A percentile compares a stretch with the other conserved stretches of the same genome.
phyloP scores from a whole-genome alignment of 2,797 vertebrate species.

The Forpus xanthops region DNA sequence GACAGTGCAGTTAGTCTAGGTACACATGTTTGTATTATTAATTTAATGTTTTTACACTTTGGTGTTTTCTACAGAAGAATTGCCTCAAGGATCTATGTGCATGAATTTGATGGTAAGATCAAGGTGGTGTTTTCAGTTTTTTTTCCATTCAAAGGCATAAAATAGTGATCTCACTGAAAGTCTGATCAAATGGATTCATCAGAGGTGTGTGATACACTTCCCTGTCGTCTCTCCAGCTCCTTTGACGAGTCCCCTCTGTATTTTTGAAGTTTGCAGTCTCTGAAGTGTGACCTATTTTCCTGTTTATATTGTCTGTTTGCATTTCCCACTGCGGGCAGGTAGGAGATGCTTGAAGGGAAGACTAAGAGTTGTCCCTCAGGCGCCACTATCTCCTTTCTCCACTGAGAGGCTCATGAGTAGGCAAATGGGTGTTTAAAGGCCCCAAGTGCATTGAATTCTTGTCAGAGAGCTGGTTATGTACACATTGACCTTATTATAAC shows the following conservation, averaged over 20 bases:
- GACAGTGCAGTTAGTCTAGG: neutral
- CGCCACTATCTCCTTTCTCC: neutral
- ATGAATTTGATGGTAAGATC: neutral
- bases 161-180: neutral
- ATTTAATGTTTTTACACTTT: conserved; percentile 9
- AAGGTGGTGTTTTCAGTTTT: neutral
- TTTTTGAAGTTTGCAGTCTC: neutral
- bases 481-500: neutral
- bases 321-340: neutral
- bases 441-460: neutral
- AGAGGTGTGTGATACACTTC: neutral
- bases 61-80: neutral
- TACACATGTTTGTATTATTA: conserved; percentile 19
- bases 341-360: neutral
- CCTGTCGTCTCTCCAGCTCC: conserved; percentile 9
- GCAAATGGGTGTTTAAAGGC: neutral
- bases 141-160: neutral
- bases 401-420: accelerated
- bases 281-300: conserved; percentile 11
- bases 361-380: neutral
- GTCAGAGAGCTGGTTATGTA: neutral
- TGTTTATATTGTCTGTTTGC: neutral
- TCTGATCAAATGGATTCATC: conserved; percentile 17
- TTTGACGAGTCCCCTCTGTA: neutral
- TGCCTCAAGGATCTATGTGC: neutral